Base-by-base conservation (phyloP, 92 coral and sea anemone genomes). In the Virgularia gustaviana region DNA sequence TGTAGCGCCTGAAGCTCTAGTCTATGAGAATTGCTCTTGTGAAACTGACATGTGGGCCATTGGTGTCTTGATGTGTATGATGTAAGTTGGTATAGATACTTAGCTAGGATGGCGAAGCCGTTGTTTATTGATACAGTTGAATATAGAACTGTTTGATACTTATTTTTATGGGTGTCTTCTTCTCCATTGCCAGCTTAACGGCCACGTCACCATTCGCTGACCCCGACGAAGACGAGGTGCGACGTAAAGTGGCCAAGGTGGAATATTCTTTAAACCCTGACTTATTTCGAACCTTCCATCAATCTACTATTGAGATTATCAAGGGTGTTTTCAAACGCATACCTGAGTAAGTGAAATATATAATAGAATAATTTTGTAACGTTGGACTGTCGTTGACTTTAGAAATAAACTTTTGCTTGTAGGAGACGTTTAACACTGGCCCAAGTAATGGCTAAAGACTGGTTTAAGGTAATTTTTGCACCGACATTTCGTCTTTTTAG, bases 21-120 rank as follows among this genome's bases (percentile, higher is more conserved):
- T 77, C 83, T 87, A 89, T 70, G 98, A 92, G 49, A 84, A 85
- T 68, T 87, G 89, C 27, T 70, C 85, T 36, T 70, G 89, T 83
- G 92, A 78, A 37, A 95, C 98, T 7, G 98, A 92, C 56, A 85
- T 92, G 98, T 92, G 98, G 98, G 83, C 96, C 30, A 72, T 92
- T 41, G 98, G 98, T 43, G 88, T 89, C 11, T 75, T 92, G 18
- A 67, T 88, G 45, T 88, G 89, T 76, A 79, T 89, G 38, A 35
- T 92, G 98, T 92, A 73, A 89, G 98, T 92, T 49, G 19, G 35
- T 4, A 2, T 1, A 18, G 2, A 41, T 35, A 31, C 39, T 57
- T 7, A 8, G 8, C 15, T 39, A 15, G 45, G 9, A 39, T 39
- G 45, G 45, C n/a, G n/a, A n/a, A n/a, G n/a, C n/a, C n/a, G n/a